Percentiles rank a stretch among this genome's conserved stretches.
Conservation (phyloP, 2,797 vertebrate genomes). For the Sebastes cheni region DNA sequence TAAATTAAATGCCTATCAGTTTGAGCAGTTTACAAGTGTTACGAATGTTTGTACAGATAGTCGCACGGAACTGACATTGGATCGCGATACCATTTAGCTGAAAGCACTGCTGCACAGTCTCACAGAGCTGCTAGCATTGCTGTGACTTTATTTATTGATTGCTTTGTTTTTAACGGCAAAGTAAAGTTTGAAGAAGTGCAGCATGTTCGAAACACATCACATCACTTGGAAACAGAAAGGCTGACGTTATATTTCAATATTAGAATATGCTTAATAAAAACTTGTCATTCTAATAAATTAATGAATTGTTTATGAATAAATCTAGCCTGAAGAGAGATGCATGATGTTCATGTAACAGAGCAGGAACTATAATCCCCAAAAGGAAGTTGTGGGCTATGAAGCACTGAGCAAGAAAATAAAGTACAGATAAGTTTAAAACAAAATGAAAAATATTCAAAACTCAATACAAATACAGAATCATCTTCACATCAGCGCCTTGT, state of each 20-base stretch:
- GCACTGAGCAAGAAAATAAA: not conserved
- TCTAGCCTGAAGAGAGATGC: not conserved
- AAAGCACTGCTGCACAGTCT: no score
- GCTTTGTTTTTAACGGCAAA: not conserved
- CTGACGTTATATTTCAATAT: not conserved
- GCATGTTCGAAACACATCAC: no score
- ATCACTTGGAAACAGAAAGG: not conserved
- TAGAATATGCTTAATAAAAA: not conserved
- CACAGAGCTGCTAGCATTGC: no score
- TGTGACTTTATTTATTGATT: not conserved
- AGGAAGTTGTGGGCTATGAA: not conserved
- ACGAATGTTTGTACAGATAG: accelerated
- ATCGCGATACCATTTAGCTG: no score
- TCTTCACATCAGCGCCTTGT: not conserved
- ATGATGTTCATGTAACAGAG: not conserved
- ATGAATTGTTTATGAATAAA: not conserved
- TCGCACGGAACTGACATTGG: no score
- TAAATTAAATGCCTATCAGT: no score
- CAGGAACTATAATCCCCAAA: not conserved
- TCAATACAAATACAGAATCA: not conserved
- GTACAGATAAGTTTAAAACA: not conserved
- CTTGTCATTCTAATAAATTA: not conserved
- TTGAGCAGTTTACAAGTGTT: no score
- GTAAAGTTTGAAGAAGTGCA: not conserved
- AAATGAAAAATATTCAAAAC: not conserved